phyloP scores from a whole-genome alignment of 2,113 vertebrate genomes.

The Alexandromys fortis region DNA sequence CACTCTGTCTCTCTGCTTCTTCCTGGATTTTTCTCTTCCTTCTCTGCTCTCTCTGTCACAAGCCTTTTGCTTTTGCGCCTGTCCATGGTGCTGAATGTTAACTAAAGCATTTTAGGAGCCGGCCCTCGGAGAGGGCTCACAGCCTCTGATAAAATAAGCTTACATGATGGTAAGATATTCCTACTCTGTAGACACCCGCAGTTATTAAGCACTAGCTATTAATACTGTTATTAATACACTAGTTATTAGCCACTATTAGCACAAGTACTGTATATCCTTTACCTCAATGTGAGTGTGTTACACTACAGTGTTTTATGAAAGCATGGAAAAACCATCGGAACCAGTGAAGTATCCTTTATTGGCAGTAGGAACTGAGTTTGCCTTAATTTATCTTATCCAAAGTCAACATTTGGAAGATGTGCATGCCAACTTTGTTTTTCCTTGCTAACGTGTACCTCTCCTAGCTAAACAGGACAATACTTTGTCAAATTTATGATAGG shows the following conservation, averaged over 20 bases:
- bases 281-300: neutral
- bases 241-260: neutral
- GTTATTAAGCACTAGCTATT: too few relatives aligned
- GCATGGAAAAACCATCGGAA: neutral
- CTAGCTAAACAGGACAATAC: neutral
- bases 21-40: neutral
- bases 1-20: neutral
- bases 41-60: neutral
- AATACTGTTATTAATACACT: neutral
- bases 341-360: constrained; percentile 17
- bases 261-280: neutral
- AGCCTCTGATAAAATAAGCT: neutral
- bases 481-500: neutral
- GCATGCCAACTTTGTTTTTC: neutral
- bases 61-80: constrained; percentile 22
- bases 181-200: neutral
- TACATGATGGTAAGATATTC: neutral
- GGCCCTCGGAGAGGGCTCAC: neutral
- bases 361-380: neutral
- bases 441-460: neutral
- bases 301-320: neutral
- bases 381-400: constrained; percentile 11
- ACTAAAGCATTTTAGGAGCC: neutral
- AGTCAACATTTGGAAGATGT: neutral
- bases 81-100: constrained; percentile 70